A percentile compares a stretch with the other conserved stretches of the same genome.
phyloP scores from a whole-genome alignment of 2,113 vertebrate species.

The Poecilia latipinna region DNA sequence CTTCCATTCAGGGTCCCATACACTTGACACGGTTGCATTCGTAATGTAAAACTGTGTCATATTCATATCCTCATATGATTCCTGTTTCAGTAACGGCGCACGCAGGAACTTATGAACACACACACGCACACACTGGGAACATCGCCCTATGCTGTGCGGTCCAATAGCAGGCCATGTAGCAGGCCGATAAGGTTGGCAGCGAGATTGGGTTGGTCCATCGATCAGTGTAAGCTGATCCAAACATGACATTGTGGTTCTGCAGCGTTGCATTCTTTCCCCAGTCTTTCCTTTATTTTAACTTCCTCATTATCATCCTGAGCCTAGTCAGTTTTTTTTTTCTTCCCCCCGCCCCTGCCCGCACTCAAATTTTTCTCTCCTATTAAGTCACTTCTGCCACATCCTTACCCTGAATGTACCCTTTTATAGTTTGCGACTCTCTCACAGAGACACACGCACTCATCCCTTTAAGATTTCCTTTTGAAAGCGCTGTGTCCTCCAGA shows the following conservation, averaged over 20 bases:
- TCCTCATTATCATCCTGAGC: constrained; percentile 9
- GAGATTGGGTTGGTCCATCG: constrained; percentile 60
- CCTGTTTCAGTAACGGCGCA: not conserved
- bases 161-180: constrained; percentile 47
- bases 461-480: constrained; percentile 52
- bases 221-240: constrained; percentile 70
- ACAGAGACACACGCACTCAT: constrained; percentile 24
- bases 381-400: constrained; percentile 24
- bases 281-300: constrained; percentile 13
- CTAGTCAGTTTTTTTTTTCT: not conserved
- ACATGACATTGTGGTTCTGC: constrained; percentile 64
- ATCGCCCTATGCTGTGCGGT: constrained; percentile 40
- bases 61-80: not conserved
- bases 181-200: constrained; percentile 19
- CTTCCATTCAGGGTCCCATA: not conserved
- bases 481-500: constrained; percentile 62
- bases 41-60: not conserved
- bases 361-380: not conserved
- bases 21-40: not conserved
- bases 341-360: not conserved
- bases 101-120: not conserved
- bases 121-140: constrained; percentile 14
- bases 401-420: constrained; percentile 15
- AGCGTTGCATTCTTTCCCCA: constrained; percentile 21
- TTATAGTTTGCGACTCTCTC: not conserved